Percentiles rank a stretch among this genome's conserved stretches.
phyloP scores from a whole-genome alignment of 2,797 vertebrate genomes.

The Oophaga sylvatica region DNA sequence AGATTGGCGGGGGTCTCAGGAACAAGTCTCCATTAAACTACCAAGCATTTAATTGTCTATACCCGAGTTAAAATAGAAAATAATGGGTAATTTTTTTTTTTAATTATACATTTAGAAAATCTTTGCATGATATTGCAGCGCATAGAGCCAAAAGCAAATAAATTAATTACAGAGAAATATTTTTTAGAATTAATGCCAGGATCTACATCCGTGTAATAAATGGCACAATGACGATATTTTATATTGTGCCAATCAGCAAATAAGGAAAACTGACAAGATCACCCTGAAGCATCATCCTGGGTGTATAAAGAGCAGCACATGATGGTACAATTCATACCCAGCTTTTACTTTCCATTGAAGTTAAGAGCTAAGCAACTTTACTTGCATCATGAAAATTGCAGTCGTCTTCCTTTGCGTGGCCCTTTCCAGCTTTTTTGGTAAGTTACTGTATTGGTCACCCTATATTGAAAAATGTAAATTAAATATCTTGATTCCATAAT shows the following conservation, averaged over 20 bases:
- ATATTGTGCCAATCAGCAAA: constrained; percentile 32
- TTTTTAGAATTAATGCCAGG: background rate
- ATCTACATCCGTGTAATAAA: background rate
- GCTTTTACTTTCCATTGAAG: background rate
- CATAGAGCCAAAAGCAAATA: background rate
- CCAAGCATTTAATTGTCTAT: no score
- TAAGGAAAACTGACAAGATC: constrained; percentile 36
- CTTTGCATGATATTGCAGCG: no score
- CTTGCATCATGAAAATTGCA: background rate
- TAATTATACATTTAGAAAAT: no score
- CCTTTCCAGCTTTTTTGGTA: background rate
- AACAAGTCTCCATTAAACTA: no score
- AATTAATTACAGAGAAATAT: background rate
- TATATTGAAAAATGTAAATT: background rate
- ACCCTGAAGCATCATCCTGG: background rate
- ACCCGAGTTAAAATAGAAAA: no score
- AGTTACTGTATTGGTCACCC: background rate
- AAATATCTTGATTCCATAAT: background rate
- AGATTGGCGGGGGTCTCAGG: no score
- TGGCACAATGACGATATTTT: constrained; percentile 16
- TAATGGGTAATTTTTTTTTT: no score
- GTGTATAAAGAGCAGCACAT: constrained; percentile 1
- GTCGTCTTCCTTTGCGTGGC: background rate
- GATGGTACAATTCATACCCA: background rate
- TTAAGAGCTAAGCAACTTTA: background rate